Evolutionary conservation across 1,140 invertebrate species (phyloP).

Genomic region (Drosophila ohnishii): DNA sequence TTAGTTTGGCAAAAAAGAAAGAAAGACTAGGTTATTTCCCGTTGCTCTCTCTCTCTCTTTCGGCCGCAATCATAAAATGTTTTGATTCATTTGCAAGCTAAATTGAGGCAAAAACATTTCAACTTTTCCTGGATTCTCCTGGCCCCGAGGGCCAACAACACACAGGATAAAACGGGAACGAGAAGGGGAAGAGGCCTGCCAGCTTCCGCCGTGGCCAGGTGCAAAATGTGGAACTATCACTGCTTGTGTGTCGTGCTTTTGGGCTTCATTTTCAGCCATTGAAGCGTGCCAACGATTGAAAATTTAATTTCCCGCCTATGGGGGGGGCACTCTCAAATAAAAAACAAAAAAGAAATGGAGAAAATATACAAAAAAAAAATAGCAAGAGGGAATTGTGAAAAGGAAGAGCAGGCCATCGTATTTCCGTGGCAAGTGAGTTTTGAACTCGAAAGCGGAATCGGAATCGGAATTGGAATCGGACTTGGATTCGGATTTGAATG

Average conservation of each 20-base stretch:
- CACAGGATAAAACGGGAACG: background rate
- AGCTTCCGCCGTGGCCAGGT: conserved; percentile 22
- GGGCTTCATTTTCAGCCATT: conserved; percentile 60
- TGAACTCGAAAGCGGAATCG: conserved; percentile 57
- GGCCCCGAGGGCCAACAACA: conserved; percentile 5
- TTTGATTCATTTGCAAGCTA: conserved; percentile 51
- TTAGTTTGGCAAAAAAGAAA: conserved; percentile 11
- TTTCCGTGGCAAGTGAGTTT: conserved; percentile 64
- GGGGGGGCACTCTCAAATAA: conserved; percentile 14
- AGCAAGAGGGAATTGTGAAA: background rate
- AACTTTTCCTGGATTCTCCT: conserved; percentile 33
- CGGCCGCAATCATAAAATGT: conserved; percentile 44
- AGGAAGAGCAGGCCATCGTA: conserved; percentile 56
- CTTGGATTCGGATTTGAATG: conserved; percentile 49
- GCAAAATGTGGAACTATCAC: conserved; percentile 30
- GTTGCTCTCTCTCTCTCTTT: background rate
- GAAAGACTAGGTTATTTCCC: conserved; percentile 22
- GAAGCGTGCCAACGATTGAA: conserved; percentile 75
- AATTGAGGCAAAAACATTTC: conserved; percentile 44
- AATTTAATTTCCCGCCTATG: conserved; percentile 79
- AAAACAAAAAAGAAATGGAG: conserved; percentile 5
- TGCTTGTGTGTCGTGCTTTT: background rate
- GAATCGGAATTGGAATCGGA: conserved; percentile 25
- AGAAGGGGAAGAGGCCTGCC: background rate
- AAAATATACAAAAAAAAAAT: conserved; percentile 6